phyloP scores from a whole-genome alignment of 2,797 vertebrate species.

The Hydrolagus colliei region DNA sequence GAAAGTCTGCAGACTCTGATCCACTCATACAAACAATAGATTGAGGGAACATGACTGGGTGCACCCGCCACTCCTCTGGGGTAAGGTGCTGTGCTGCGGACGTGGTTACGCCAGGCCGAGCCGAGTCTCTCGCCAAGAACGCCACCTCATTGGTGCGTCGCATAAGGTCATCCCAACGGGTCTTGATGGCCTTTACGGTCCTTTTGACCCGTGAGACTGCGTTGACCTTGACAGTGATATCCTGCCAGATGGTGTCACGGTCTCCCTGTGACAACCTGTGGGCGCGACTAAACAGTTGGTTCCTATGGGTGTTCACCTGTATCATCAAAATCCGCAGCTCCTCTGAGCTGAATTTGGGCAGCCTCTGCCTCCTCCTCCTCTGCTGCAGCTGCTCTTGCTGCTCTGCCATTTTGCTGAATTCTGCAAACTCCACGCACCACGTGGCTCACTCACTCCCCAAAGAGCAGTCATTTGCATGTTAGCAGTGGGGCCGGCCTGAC shows the following conservation, averaged over 20 bases:
- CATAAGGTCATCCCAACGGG: constrained; percentile 72
- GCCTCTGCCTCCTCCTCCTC: constrained; percentile 16
- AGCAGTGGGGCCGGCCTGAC: background rate
- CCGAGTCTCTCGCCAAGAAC: background rate
- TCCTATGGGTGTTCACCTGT: constrained; percentile 67
- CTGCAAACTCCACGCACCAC: constrained; percentile 25
- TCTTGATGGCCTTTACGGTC: constrained; percentile 69
- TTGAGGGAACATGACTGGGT: constrained; percentile 12
- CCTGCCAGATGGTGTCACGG: constrained; percentile 69
- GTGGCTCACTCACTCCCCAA: constrained; percentile 1
- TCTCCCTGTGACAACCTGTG: constrained; percentile 65
- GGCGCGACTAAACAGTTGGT: constrained; percentile 66
- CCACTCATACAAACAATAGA: constrained; percentile 18
- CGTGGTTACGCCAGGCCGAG: background rate
- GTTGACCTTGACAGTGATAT: constrained; percentile 68
- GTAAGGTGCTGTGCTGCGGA: background rate
- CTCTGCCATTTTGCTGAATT: constrained; percentile 27
- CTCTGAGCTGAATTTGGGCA: constrained; percentile 58
- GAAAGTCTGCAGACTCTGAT: background rate
- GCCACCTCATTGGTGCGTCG: constrained; percentile 52
- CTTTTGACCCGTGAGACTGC: constrained; percentile 68
- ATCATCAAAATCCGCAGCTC: constrained; percentile 70
- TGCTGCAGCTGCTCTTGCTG: background rate
- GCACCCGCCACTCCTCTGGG: constrained; percentile 14
- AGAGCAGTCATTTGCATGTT: constrained; percentile 18